A percentile compares a stretch with the other conserved stretches of the same genome.
phyloP scores from a whole-genome alignment of 2,888 invertebrate species.

The Agonopterix alstromeriana region DNA sequence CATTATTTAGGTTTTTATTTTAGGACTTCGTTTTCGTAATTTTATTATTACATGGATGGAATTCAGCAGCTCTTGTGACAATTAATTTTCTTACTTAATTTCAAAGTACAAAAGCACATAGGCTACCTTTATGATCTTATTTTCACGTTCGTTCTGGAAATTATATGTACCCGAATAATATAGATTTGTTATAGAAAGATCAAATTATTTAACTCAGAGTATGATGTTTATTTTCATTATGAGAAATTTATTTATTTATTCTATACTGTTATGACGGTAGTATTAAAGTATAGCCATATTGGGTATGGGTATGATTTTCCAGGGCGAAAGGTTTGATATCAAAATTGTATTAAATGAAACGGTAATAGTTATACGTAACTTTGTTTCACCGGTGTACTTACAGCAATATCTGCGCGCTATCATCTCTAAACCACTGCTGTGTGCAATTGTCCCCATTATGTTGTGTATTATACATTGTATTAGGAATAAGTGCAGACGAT shows the following conservation, averaged over 20 bases:
- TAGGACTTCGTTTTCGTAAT: constrained; percentile 54
- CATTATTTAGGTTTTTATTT: constrained; percentile 42
- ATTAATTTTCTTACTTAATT: constrained; percentile 56
- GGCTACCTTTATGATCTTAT: constrained; percentile 46
- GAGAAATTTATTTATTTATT: constrained; percentile 63
- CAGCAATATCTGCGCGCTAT: constrained; percentile 45
- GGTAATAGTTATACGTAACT: neutral
- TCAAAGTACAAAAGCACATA: constrained; percentile 70
- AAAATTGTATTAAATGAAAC: neutral
- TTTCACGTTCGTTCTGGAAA: constrained; percentile 41
- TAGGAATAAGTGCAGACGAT: constrained; percentile 49
- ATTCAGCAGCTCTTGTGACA: constrained; percentile 55
- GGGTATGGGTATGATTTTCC: constrained; percentile 41
- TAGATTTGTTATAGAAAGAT: constrained; percentile 49
- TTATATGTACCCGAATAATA: constrained; percentile 40
- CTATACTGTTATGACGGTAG: constrained; percentile 41
- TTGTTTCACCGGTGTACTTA: constrained; percentile 51
- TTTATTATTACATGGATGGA: constrained; percentile 51
- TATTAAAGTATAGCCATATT: constrained; percentile 45
- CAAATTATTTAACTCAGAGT: constrained; percentile 59
- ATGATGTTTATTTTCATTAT: constrained; percentile 47
- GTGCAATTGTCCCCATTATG: constrained; percentile 60
- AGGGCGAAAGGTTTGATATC: constrained; percentile 15
- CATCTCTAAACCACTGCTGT: constrained; percentile 54
- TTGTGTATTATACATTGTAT: constrained; percentile 70